A percentile compares a stretch with the other conserved stretches of the same genome.
phyloP scores from a whole-genome alignment of 2,797 vertebrate genomes.

The Coluber constrictor region DNA sequence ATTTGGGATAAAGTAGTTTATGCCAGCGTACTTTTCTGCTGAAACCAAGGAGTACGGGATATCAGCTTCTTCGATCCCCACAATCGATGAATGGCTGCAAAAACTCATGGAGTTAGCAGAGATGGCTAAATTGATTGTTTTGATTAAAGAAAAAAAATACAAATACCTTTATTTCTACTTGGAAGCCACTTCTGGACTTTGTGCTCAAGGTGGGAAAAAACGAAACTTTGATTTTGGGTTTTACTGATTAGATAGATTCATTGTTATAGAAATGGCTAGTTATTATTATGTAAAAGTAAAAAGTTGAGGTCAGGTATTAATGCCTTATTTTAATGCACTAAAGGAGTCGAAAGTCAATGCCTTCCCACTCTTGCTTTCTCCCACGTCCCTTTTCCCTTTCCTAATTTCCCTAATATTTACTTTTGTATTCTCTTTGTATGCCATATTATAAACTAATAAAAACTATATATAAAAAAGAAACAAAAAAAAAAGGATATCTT shows the following conservation, averaged over 20 bases:
- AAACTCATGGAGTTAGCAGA: no score
- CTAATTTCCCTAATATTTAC: neutral
- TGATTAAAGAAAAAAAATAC: no score
- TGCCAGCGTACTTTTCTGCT: neutral
- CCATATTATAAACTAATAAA: neutral
- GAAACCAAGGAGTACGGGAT: neutral
- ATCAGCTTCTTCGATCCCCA: neutral
- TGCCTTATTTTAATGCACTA: neutral
- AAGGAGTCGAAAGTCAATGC: neutral
- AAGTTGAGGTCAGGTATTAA: neutral
- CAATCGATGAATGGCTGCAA: no score
- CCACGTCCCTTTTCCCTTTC: neutral
- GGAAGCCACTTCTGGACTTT: neutral
- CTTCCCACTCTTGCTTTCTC: neutral
- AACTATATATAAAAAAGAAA: neutral
- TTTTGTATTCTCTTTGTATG: neutral
- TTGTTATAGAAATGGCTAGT: neutral
- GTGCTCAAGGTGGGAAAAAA: neutral
- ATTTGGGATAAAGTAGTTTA: neutral
- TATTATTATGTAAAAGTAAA: neutral
- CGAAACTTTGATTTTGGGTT: neutral
- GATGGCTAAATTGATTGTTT: no score
- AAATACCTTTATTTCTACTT: no score
- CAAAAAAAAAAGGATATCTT: neutral
- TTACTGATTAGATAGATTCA: neutral